These are phyloP conservation scores for Ctenopoma multispine DNA, from an alignment of 2,797 vertebrate genomes.

Conservation along the genomic window DNA sequence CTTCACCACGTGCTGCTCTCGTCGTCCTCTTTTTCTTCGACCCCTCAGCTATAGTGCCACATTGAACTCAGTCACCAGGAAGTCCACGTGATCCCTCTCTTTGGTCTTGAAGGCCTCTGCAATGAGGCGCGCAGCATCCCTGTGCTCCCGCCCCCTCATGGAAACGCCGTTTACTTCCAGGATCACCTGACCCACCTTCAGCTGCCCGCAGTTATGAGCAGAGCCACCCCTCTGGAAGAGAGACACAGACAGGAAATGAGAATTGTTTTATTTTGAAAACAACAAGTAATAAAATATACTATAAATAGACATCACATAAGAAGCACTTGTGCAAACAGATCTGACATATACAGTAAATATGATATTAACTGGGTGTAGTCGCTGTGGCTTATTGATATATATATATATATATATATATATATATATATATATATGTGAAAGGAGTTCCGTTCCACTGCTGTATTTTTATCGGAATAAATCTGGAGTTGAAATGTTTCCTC, in stretches of 20 bases:
- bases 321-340: background rate
- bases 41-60: slow-evolving; percentile 87
- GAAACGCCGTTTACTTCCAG: slow-evolving; percentile 94
- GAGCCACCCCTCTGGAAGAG: slow-evolving; percentile 89
- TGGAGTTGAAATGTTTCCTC: no score
- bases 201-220: slow-evolving; percentile 94
- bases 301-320: background rate
- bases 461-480: no score
- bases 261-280: background rate
- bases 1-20: slow-evolving; percentile 9
- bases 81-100: slow-evolving; percentile 94
- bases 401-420: no score
- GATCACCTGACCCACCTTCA: slow-evolving; percentile 98
- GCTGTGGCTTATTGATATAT: no score
- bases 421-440: no score
- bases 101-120: slow-evolving; percentile 98
- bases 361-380: background rate
- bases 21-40: slow-evolving; percentile 16
- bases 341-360: background rate
- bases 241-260: slow-evolving; percentile 19
- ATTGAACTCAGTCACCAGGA: slow-evolving; percentile 97
- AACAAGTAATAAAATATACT: background rate
- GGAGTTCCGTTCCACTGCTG: background rate
- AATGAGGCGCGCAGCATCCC: slow-evolving; percentile 93
- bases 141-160: slow-evolving; percentile 91